These are phyloP conservation scores for Triplophysa tibetana DNA, from an alignment of 2,113 vertebrate genomes.

Conservation along the genomic window DNA sequence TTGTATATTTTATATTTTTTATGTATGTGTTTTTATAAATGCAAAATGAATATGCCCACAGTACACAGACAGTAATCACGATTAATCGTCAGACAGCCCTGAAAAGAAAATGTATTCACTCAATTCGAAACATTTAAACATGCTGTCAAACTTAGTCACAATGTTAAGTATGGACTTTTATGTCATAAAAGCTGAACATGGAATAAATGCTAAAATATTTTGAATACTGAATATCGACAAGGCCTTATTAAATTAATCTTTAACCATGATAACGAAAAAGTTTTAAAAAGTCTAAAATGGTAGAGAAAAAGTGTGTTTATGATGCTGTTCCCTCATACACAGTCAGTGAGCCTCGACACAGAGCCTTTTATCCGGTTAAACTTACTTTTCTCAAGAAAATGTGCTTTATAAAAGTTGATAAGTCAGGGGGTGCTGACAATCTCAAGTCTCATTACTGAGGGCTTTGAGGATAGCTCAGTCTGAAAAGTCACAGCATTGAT, in stretches of 20 bases:
- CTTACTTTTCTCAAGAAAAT: not conserved
- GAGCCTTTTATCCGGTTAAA: not conserved
- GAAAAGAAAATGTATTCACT: too few relatives aligned
- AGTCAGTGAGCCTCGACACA: not conserved
- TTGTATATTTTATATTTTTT: too few relatives aligned
- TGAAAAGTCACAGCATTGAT: slow-evolving; percentile 11
- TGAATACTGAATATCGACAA: too few relatives aligned
- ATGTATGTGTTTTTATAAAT: too few relatives aligned
- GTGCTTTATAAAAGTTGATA: not conserved
- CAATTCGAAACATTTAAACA: too few relatives aligned
- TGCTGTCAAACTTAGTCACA: too few relatives aligned
- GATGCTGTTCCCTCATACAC: not conserved
- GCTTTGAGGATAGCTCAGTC: not conserved
- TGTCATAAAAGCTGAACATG: too few relatives aligned
- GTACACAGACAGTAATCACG: too few relatives aligned
- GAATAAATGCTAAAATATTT: too few relatives aligned
- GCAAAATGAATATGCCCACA: too few relatives aligned
- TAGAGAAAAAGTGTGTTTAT: not conserved
- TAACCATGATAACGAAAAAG: not conserved
- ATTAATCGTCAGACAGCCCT: too few relatives aligned
- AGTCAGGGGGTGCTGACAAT: not conserved
- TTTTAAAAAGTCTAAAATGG: not conserved
- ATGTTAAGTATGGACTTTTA: too few relatives aligned
- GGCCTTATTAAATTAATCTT: not conserved
- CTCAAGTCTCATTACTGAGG: not conserved